A percentile compares a stretch with the other conserved stretches of the same genome.
These are phyloP conservation scores for Campoplex nolae DNA, from an alignment of 2,888 invertebrate genomes.

Conservation along the genomic window DNA sequence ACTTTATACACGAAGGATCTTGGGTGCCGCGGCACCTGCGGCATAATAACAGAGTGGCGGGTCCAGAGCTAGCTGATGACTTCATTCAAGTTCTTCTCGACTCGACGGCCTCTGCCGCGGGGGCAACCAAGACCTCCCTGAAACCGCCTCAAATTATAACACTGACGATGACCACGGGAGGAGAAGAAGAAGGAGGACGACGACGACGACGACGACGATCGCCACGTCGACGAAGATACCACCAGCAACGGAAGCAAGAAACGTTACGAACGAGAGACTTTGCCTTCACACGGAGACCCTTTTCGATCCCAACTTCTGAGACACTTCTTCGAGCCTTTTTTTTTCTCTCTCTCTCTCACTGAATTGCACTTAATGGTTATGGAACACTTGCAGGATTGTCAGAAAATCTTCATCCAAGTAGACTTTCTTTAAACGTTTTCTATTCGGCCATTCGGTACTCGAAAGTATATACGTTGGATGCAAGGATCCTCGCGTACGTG, in stretches of 20 bases:
- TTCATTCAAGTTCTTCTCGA: constrained; percentile 82
- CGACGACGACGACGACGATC: constrained; percentile 59
- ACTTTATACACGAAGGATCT: constrained; percentile 69
- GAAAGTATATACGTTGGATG: background rate
- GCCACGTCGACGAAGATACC: constrained; percentile 20
- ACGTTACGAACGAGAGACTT: background rate
- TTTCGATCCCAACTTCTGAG: background rate
- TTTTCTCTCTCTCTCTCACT: too few species aligned
- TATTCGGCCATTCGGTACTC: background rate
- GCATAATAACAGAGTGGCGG: constrained; percentile 84
- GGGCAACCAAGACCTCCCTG: constrained; percentile 83
- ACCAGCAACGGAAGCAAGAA: constrained; percentile 33
- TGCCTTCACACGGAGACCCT: constrained; percentile 12
- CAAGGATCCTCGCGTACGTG: constrained; percentile 19
- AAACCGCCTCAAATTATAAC: constrained; percentile 84
- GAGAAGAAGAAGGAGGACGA: constrained; percentile 62
- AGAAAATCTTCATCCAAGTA: too few species aligned
- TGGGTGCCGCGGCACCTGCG: constrained; percentile 83
- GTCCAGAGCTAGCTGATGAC: constrained; percentile 83
- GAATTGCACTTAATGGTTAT: too few species aligned
- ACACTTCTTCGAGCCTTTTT: background rate
- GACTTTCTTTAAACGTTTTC: too few species aligned
- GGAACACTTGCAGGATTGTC: too few species aligned
- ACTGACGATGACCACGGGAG: constrained; percentile 74
- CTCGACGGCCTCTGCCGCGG: constrained; percentile 69